phyloP scores from a whole-genome alignment of 92 coral and sea anemone species.

The Epizoanthus stellaris region DNA sequence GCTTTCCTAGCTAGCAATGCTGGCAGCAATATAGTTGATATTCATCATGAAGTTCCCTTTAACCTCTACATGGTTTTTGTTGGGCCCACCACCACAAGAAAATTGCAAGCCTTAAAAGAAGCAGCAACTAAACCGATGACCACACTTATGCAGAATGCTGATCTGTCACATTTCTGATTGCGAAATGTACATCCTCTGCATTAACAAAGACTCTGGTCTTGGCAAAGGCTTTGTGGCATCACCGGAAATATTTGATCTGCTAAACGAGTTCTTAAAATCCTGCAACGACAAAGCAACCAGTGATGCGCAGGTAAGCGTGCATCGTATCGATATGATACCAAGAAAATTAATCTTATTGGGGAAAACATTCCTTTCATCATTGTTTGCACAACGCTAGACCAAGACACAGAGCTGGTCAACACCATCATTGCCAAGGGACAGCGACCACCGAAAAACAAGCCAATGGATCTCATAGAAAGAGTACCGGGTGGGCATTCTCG shows the following conservation, averaged over 20 bases:
- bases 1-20: slow-evolving; percentile 41
- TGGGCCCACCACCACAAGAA: slow-evolving; percentile 62
- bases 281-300: no score
- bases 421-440: no score
- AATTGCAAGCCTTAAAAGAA: slow-evolving; percentile 58
- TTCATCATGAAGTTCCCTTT: slow-evolving; percentile 43
- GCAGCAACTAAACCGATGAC: slow-evolving; percentile 38
- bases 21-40: neutral
- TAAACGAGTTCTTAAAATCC: neutral
- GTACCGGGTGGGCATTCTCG: no score
- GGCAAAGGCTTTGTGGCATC: slow-evolving; percentile 50
- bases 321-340: no score
- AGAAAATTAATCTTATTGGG: no score
- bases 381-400: no score
- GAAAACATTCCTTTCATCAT: no score
- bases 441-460: no score
- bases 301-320: no score
- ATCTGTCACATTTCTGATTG: slow-evolving; percentile 32
- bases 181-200: slow-evolving; percentile 53
- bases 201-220: slow-evolving; percentile 19
- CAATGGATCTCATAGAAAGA: no score
- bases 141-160: slow-evolving; percentile 6
- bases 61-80: slow-evolving; percentile 55
- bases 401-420: no score
- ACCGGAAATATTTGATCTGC: slow-evolving; percentile 46